Evolutionary conservation across 1,140 invertebrate species (phyloP).

Genomic region (Lineus longissimus): DNA sequence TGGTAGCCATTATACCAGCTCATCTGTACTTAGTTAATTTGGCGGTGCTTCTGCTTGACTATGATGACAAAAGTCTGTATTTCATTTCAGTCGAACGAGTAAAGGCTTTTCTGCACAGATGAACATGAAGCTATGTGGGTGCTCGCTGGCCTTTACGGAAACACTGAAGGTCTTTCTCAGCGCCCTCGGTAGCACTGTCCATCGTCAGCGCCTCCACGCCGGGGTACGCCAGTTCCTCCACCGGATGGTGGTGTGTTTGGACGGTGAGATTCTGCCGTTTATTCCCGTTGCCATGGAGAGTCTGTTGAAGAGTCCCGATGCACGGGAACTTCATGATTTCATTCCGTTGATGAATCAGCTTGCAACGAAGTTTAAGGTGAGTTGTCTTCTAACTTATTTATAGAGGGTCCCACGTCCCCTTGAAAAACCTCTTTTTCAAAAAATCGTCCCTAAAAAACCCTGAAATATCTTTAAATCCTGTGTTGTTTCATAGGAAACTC

Average conservation of each 20-base stretch:
- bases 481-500: not conserved
- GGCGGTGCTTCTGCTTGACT: not conserved
- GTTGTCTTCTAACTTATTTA: not conserved
- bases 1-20: too few species aligned
- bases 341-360: conserved; percentile 63
- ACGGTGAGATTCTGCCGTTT: conserved; percentile 60
- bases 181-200: conserved; percentile 52
- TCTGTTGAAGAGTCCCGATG: conserved; percentile 56
- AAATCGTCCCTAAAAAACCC: not conserved
- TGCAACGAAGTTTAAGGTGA: conserved; percentile 62
- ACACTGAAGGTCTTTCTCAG: conserved; percentile 58
- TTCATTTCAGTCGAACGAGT: conserved; percentile 55
- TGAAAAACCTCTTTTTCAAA: not conserved
- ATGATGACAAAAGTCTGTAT: not conserved
- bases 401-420: not conserved
- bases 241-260: conserved; percentile 62
- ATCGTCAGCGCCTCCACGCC: conserved; percentile 45
- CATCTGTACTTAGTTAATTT: not conserved
- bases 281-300: conserved; percentile 57
- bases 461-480: conserved; percentile 10
- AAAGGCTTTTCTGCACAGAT: conserved; percentile 62
- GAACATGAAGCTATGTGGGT: conserved; percentile 59
- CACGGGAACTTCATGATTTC: conserved; percentile 59
- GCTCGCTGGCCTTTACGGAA: conserved; percentile 57
- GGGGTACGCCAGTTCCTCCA: conserved; percentile 61